phyloP scores from a whole-genome alignment of 2,113 vertebrate species.

The Spea bombifrons region DNA sequence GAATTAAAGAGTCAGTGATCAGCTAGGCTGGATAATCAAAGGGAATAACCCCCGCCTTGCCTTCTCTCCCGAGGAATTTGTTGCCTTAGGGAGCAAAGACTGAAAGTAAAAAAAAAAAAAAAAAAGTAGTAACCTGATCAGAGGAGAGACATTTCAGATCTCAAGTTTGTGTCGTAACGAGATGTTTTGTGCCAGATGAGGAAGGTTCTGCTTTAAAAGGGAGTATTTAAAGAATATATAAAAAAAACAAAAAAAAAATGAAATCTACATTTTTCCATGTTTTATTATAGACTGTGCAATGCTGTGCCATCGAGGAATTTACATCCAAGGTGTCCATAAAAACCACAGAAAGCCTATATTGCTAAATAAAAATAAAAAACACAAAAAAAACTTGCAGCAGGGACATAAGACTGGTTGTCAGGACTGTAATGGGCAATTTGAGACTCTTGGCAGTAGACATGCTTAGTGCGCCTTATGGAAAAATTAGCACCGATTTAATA shows the following conservation, averaged over 20 bases:
- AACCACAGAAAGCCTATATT: too few species aligned
- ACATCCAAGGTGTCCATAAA: too few species aligned
- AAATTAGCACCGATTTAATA: too few species aligned
- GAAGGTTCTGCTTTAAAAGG: background rate
- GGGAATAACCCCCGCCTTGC: background rate
- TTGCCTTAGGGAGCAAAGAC: slow-evolving; percentile 11
- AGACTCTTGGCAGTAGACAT: too few species aligned
- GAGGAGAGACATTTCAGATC: slow-evolving; percentile 3
- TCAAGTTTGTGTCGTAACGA: slow-evolving; percentile 30
- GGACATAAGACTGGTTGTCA: too few species aligned
- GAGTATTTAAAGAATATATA: too few species aligned
- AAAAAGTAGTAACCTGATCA: slow-evolving; percentile 25
- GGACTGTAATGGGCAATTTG: too few species aligned
- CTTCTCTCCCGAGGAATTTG: slow-evolving; percentile 24
- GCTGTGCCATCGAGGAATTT: background rate
- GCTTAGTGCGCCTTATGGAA: too few species aligned
- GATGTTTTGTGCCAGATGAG: slow-evolving; percentile 32
- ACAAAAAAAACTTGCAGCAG: too few species aligned
- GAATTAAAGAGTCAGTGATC: background rate
- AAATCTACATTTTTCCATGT: background rate
- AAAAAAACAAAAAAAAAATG: background rate
- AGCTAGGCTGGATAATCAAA: background rate
- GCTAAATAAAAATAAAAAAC: too few species aligned
- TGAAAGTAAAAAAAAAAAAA: background rate
- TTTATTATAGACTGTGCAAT: background rate